phyloP scores from a whole-genome alignment of 2,113 vertebrate species.

The Phalacrocorax aristotelis region DNA sequence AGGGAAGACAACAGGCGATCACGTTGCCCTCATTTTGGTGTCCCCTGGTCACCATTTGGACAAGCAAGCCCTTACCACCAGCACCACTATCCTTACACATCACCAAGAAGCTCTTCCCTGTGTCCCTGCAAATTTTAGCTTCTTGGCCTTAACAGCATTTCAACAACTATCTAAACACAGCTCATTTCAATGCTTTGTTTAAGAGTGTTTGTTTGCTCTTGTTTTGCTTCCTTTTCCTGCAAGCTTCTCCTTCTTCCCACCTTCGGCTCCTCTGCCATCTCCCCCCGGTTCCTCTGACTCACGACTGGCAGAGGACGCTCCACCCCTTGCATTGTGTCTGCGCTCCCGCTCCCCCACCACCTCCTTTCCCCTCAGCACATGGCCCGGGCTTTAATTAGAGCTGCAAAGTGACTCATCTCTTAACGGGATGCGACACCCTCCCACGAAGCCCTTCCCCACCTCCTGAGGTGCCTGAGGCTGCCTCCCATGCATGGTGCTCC shows the following conservation, averaged over 20 bases:
- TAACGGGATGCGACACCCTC: background rate
- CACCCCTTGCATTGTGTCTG: background rate
- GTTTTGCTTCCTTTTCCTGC: background rate
- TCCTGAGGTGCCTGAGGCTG: background rate
- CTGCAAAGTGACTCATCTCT: background rate
- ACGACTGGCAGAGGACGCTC: background rate
- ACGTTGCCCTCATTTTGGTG: background rate
- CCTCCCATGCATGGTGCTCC: background rate
- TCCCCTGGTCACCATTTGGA: background rate
- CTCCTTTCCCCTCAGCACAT: background rate
- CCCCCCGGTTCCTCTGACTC: background rate
- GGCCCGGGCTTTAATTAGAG: slow-evolving; percentile 1
- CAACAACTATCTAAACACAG: background rate
- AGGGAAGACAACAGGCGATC: rapidly evolving
- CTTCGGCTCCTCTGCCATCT: background rate
- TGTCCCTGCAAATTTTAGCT: background rate
- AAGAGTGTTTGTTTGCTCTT: background rate
- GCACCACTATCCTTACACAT: too few species aligned
- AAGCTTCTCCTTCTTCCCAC: background rate
- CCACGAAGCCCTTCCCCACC: background rate
- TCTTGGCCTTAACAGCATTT: background rate
- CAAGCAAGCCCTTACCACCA: background rate
- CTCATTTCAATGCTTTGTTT: background rate
- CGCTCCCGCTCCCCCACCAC: background rate
- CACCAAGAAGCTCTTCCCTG: background rate